Conservation (phyloP, 2,113 vertebrate species). For the Ammospiza caudacuta region DNA sequence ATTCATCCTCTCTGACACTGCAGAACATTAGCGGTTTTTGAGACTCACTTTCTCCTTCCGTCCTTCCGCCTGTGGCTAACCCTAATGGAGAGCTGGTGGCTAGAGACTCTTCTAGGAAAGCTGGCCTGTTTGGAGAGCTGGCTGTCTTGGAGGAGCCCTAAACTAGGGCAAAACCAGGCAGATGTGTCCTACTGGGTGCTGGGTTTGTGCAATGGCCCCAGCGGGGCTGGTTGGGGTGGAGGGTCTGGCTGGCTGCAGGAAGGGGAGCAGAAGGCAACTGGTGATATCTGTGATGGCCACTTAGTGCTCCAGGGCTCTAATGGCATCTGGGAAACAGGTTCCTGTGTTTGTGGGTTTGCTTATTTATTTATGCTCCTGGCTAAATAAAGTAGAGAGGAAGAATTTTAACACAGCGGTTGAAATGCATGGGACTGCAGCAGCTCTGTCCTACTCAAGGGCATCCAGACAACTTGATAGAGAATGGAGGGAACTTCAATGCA, state of each 20-base stretch:
- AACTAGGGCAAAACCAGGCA: neutral
- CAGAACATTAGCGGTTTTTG: constrained; percentile 26
- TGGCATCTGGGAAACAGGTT: constrained; percentile 2
- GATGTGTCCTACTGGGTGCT: neutral
- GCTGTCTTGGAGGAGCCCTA: neutral
- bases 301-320: neutral
- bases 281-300: neutral
- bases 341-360: constrained; percentile 23
- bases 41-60: constrained; percentile 20
- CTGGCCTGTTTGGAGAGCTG: neutral
- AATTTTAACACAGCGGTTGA: constrained; percentile 29
- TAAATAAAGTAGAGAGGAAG: constrained; percentile 17
- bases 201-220: neutral
- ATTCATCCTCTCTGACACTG: constrained; percentile 30
- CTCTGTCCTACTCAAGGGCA: neutral
- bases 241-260: neutral
- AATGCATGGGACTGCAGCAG: neutral
- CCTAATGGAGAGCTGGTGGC: constrained; percentile 52
- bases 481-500: neutral
- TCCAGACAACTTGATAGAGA: neutral
- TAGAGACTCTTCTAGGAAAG: neutral
- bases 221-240: neutral
- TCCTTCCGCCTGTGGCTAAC: constrained; percentile 58
- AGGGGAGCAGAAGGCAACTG: neutral
- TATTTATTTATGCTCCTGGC: neutral